Conservation (phyloP, 2,888 invertebrate species). For the Drosophila picticornis region DNA sequence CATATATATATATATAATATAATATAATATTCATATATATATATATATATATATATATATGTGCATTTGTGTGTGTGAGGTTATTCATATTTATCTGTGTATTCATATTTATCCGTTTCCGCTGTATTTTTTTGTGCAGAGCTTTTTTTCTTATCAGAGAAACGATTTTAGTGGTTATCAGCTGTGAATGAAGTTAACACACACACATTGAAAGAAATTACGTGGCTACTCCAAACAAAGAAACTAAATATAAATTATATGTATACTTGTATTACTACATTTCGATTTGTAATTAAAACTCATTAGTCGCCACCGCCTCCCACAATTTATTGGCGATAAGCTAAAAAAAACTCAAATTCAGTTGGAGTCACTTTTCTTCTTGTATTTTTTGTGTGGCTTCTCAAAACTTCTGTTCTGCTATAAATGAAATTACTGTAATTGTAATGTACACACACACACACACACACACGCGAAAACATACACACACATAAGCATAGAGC, state of each 20-base stretch:
- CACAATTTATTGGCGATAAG: constrained; percentile 47
- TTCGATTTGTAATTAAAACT: constrained; percentile 28
- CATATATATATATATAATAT: neutral
- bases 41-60: neutral
- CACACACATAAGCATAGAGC: neutral
- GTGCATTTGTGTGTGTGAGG: neutral
- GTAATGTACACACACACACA: constrained; percentile 24
- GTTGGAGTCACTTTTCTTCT: neutral
- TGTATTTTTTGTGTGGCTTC: constrained; percentile 11
- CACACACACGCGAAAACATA: constrained; percentile 2
- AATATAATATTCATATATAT: too few relatives aligned
- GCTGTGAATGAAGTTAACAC: constrained; percentile 13
- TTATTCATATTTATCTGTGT: neutral
- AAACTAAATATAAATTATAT: neutral
- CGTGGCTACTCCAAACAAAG: constrained; percentile 24
- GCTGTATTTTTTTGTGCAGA: neutral
- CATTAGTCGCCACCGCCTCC: constrained; percentile 2
- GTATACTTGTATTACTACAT: neutral
- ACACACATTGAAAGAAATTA: constrained; percentile 16
- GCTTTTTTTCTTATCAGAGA: constrained; percentile 33
- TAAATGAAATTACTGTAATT: constrained; percentile 49
- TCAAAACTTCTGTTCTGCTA: constrained; percentile 27
- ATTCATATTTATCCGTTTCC: constrained; percentile 22
- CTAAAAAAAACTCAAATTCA: neutral
- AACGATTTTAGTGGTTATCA: constrained; percentile 32